Percentiles rank a stretch among this genome's conserved stretches.
Conservation (phyloP, 2,888 invertebrate species). For the Toxonevra muliebris region DNA sequence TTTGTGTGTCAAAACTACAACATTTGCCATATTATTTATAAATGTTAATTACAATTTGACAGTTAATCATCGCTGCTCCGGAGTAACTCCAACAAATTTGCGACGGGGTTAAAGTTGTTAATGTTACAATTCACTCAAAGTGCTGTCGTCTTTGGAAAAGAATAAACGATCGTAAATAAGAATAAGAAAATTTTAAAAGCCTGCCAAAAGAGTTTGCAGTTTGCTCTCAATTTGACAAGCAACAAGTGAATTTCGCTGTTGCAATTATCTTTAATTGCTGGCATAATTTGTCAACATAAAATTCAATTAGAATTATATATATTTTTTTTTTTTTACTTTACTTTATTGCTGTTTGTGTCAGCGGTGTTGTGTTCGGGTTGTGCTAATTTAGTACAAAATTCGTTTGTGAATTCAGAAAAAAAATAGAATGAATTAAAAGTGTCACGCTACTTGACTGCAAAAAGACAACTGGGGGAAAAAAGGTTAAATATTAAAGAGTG, state of each 20-base stretch:
- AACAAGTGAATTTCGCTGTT: constrained; percentile 8
- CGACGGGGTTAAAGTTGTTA: neutral
- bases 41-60: constrained; percentile 20
- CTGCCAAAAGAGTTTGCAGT: neutral
- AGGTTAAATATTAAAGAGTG: no score
- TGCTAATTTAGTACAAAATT: no score
- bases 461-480: constrained; percentile 16
- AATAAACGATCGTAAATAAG: no score
- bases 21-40: constrained; percentile 14
- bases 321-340: no score
- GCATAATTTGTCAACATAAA: constrained; percentile 45
- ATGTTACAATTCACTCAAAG: neutral
- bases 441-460: constrained; percentile 28
- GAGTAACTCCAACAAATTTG: neutral
- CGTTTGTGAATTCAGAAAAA: no score
- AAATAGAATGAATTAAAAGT: constrained; percentile 11
- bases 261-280: constrained; percentile 45
- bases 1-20: neutral
- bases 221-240: neutral
- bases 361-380: no score
- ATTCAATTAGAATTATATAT: constrained; percentile 39
- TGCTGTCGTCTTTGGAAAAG: no score
- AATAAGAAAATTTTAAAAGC: neutral
- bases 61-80: constrained; percentile 18
- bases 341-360: no score